Base-by-base conservation (phyloP, 2,113 vertebrate genomes). In the Monarcha castaneiventris region DNA sequence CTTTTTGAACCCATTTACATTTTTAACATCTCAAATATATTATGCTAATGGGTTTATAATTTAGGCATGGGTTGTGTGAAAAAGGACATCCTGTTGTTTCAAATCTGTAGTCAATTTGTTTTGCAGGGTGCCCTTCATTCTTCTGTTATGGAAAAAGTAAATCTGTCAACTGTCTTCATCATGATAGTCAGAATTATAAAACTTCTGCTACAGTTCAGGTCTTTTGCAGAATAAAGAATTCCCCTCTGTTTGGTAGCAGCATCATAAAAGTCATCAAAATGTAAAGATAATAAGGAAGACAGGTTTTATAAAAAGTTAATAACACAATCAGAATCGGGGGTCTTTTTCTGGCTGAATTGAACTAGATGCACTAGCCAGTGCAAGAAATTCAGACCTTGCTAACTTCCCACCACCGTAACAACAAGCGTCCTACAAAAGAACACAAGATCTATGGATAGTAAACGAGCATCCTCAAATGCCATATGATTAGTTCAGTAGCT, bases 1-100 rank as follows among this genome's bases (percentile, higher is more conserved):
- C 84, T 94, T 94, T 96, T 93, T 91, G 89, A 96, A 95, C 69
- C 77, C 92, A 96, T 95, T 96, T 96, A 94, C 92, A 96, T 96
- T 95, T 95, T 96, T 95, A 96, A 93, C 52, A 87, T 87, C 81
- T 93, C 44, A 93, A 96, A 95, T 84, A 84, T 74, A 83, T 92
- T 80, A 94, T 75, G 90, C 84, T 95, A 96, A 96, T 96, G 3
- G 72, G 39, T 78, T 93, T 66, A 91, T 52, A 87, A 94, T 89
- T 94, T 78, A 82, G 61, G 33, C 84, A 87, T 7, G 66, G 74
- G 33, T 84, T 82, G 43, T 48, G 35, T 64, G 84, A 89, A 87
- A 96, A 93, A 77, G 87, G 95, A 87, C 54, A 18, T 93, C 93
- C 92, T 94, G 93, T 96, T 96, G 93, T 89, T 96, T 94, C 66